Evolutionary conservation across 2,888 invertebrate species (phyloP).

Genomic region (Chrysotoxum bicinctum): DNA sequence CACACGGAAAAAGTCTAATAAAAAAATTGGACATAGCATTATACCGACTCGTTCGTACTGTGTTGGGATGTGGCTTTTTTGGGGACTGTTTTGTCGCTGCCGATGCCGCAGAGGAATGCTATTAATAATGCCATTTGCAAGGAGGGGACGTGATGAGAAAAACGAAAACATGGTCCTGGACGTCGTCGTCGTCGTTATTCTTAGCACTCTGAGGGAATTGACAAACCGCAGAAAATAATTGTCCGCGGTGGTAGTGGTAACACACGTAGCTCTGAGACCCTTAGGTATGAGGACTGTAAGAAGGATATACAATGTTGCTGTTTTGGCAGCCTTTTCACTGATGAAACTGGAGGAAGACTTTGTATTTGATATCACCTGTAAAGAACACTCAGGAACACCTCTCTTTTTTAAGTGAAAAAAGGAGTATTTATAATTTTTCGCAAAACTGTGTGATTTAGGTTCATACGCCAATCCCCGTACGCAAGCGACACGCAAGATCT

Average conservation of each 20-base stretch:
- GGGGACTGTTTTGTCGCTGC: background rate
- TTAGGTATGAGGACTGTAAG: background rate
- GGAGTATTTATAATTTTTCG: too few species aligned
- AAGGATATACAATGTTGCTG: conserved; percentile 19
- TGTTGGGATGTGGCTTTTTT: background rate
- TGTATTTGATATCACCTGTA: background rate
- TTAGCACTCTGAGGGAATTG: conserved; percentile 17
- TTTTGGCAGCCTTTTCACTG: background rate
- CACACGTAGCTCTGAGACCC: background rate
- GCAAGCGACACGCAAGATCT: too few species aligned
- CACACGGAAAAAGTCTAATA: background rate
- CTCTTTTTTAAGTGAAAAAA: too few species aligned
- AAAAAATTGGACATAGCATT: background rate
- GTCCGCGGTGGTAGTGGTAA: background rate
- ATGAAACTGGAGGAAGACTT: background rate
- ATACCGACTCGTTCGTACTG: background rate
- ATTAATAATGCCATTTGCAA: conserved; percentile 63
- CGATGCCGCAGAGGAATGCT: conserved; percentile 19
- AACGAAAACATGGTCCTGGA: conserved; percentile 15
- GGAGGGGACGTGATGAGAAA: conserved; percentile 55
- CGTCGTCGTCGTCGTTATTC: background rate
- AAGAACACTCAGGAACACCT: too few species aligned
- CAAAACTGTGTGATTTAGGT: too few species aligned
- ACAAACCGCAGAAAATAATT: conserved; percentile 42
- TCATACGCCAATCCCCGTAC: too few species aligned